phyloP scores from a whole-genome alignment of 2,113 vertebrate species.

The Barbus barbus region DNA sequence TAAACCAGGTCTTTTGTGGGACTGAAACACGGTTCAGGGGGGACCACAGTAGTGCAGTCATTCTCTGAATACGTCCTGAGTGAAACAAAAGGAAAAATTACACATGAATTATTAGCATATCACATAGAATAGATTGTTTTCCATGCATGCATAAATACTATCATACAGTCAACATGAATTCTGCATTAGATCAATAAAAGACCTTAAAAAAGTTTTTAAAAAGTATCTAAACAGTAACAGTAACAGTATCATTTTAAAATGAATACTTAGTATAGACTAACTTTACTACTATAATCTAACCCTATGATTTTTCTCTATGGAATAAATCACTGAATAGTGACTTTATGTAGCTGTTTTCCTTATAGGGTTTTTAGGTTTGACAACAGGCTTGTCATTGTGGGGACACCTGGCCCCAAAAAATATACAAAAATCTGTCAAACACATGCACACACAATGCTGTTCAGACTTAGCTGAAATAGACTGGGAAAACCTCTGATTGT shows the following conservation, averaged over 20 bases:
- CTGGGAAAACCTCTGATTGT: not conserved
- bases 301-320: too few relatives aligned
- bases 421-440: not conserved
- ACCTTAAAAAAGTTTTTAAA: too few relatives aligned
- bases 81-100: slow-evolving; percentile 29
- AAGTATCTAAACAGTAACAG: too few relatives aligned
- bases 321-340: not conserved
- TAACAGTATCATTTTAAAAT: not conserved
- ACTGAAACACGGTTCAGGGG: slow-evolving; percentile 88
- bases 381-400: not conserved
- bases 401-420: not conserved
- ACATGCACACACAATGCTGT: not conserved
- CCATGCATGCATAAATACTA: too few relatives aligned
- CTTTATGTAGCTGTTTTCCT: not conserved
- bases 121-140: not conserved
- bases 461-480: not conserved
- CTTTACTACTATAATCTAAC: not conserved
- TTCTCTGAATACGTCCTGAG: slow-evolving; percentile 93
- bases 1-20: slow-evolving; percentile 94
- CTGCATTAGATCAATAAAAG: too few relatives aligned
- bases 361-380: not conserved
- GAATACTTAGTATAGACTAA: not conserved
- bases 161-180: too few relatives aligned
- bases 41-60: slow-evolving; percentile 86
- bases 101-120: not conserved